A percentile compares a stretch with the other conserved stretches of the same genome.
phyloP scores from a whole-genome alignment of 2,888 invertebrate genomes.

The Nowickia ferox region DNA sequence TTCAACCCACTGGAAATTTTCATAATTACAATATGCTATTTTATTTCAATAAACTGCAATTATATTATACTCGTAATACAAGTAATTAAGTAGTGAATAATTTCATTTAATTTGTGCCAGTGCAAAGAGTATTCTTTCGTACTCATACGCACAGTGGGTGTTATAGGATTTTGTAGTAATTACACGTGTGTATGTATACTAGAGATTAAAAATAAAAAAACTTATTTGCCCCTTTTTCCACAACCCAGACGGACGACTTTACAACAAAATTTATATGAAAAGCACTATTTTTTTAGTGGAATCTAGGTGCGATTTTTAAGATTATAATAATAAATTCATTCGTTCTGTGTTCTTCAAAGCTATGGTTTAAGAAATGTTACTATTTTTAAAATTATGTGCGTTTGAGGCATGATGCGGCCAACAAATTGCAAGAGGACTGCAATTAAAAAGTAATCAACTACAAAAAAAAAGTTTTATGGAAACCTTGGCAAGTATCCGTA shows the following conservation, averaged over 20 bases:
- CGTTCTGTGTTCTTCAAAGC: no score
- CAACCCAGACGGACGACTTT: no score
- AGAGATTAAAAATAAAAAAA: no score
- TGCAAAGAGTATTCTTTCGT: not conserved
- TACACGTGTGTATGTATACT: not conserved
- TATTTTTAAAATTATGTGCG: not conserved
- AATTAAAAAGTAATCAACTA: slow-evolving; percentile 28
- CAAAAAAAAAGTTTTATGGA: not conserved
- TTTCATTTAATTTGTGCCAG: slow-evolving; percentile 3
- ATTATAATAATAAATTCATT: no score
- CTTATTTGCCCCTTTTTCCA: no score
- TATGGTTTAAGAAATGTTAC: no score
- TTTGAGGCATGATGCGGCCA: not conserved
- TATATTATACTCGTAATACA: not conserved
- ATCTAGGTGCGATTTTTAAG: no score
- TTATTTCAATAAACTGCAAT: slow-evolving; percentile 3
- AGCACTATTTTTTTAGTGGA: no score
- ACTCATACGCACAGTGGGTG: slow-evolving; percentile 9
- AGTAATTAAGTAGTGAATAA: not conserved
- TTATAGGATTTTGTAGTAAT: not conserved
- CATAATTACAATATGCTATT: not conserved
- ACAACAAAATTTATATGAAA: no score
- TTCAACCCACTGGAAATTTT: slow-evolving; percentile 27
- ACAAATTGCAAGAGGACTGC: not conserved
- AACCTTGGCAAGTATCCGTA: no score